Evolutionary conservation across 2,797 vertebrate species (phyloP), one percentile per base, ranked within the genome.

Genomic region (Sebastes oblongus): DNA sequence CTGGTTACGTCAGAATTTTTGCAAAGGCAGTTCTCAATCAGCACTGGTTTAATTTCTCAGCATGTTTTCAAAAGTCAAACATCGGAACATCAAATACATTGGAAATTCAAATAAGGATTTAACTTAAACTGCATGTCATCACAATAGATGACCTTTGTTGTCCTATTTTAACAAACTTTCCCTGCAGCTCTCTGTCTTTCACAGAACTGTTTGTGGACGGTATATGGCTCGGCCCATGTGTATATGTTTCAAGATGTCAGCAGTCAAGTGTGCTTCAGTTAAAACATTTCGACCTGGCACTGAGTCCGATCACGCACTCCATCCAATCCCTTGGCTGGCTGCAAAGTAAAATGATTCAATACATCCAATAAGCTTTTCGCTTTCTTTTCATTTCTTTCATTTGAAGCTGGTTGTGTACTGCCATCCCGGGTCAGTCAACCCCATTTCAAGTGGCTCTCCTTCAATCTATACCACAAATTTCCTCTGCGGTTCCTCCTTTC

Each of bases 291-390:
- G 52, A 85, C 79, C 77, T 72, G 80, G 74, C 80, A 79, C 86
- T 25, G 64, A 92, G 88, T 93, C 90, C n/a, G 76, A 93, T 94
- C 93, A 92, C 88, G 83, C 88, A 71, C 76, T 36, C 75, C 74
- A 76, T 89, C 86, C 90, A 91, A 91, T 93, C 93, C 88, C 75
- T 85, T 85, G 79, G 78, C 85, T 79, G 74, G 81, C 88, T 84
- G 81, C 88, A 89, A 90, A 93, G 90, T 93, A 89, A 95, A 95
- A 94, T 94, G 91, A 95, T 94, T 95, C 94, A 94, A 95, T 95
- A 90, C 90, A 90, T 92, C 93, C 93, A 94, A 94, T 94, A 94
- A 93, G 93, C 92, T 92, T 94, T 93, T 92, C 90, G 89, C 91
- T 95, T 93, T 93, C 91, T 93, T 94, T 92, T 93, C 90, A 92